Evolutionary conservation across 2,113 vertebrate species (phyloP), one percentile per base, ranked within the genome.

Genomic region (Ivindomyrus marchei): DNA sequence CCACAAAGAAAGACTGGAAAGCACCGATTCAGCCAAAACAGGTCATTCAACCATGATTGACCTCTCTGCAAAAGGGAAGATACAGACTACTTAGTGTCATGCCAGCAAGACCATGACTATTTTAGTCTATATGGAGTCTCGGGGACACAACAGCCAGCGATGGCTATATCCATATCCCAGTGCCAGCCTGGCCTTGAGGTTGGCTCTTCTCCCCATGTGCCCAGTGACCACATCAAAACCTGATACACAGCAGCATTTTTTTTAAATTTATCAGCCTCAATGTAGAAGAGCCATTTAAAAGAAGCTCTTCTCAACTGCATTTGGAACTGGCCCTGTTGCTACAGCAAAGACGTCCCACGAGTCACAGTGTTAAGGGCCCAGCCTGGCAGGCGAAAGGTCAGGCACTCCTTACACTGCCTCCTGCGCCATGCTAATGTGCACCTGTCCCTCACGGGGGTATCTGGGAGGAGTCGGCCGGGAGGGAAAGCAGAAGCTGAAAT

Each of bases 391-490:
- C 3, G 45, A 86, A 86, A 86, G 24, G 47, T 86, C 45, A 86
- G 66, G n/a, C 39, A 13, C 13, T 4, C 89, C 2, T 42, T 24
- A 21, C 27, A 4, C 19, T 4, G 4, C 1, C 31, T 17, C 70
- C 4, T 2, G 0, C 0, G 70, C 70, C 10, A 19, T 2, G 31
- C 74, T 27, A 13, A 31, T 4, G 62, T 8, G 15, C 74, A 80
- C 74, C 74, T 80, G 74, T 80, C 74, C 36, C 74, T 19, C 74
- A 17, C 89, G 89, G 90, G 66, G 89, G 11, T 7, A 31, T 9
- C 11, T 92, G 88, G 90, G 9, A 46, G 62, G 90, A 62, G 85
- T 87, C 47, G 88, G 92, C 88, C 91, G 91, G 90, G 89, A 89
- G 90, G 66, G 90, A n/a, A 24, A 74, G 56, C 47, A 19, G 87